These are phyloP conservation scores for Apus apus DNA, from an alignment of 2,113 vertebrate species.

Conservation along the genomic window DNA sequence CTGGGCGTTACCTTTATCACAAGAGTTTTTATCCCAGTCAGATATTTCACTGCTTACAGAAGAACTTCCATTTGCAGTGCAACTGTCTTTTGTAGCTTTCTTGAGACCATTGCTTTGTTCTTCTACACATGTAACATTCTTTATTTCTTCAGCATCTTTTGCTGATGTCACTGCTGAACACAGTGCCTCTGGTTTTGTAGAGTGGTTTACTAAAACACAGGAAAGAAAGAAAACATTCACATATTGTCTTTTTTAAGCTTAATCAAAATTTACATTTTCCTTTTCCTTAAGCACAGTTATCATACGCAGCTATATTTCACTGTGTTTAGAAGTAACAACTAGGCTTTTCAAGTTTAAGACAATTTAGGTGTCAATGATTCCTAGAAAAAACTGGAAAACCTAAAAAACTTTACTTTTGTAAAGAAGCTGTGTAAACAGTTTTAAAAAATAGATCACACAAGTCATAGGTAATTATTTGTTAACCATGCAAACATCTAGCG, in stretches of 20 bases:
- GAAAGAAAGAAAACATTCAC: not conserved
- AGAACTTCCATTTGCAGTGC: constrained; percentile 63
- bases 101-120: constrained; percentile 88
- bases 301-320: not conserved
- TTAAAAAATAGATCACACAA: not conserved
- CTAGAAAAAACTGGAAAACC: not conserved
- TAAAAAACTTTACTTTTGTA: not conserved
- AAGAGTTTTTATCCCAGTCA: constrained; percentile 59
- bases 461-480: not conserved
- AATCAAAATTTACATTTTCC: not conserved
- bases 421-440: not conserved
- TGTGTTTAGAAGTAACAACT: not conserved
- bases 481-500: not conserved
- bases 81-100: constrained; percentile 74
- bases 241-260: not conserved
- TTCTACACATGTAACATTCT: constrained; percentile 42
- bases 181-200: constrained; percentile 69
- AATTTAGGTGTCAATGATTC: not conserved
- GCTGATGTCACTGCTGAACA: constrained; percentile 58
- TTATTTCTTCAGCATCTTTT: constrained; percentile 67
- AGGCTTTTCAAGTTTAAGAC: not conserved
- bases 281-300: not conserved
- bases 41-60: constrained; percentile 18
- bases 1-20: constrained; percentile 63
- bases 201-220: constrained; percentile 72